A percentile compares a stretch with the other conserved stretches of the same genome.
These are phyloP conservation scores for Ctenomys sociabilis DNA, from an alignment of 2,113 vertebrate species.

Conservation along the genomic window DNA sequence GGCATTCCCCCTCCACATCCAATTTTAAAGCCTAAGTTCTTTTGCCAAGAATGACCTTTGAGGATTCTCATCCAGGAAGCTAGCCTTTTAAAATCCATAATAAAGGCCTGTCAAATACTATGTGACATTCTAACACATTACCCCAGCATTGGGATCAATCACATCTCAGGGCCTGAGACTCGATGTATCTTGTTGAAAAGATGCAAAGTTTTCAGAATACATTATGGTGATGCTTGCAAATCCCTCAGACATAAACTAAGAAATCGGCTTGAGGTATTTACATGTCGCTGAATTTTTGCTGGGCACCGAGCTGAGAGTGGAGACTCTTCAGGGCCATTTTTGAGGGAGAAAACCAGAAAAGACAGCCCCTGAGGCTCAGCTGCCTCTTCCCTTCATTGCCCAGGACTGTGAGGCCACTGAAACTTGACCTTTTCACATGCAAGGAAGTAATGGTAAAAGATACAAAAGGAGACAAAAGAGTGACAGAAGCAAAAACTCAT, in stretches of 20 bases:
- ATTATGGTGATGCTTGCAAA: constrained; percentile 77
- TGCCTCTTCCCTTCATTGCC: not conserved
- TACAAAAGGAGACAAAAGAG: not conserved
- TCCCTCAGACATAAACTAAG: constrained; percentile 76
- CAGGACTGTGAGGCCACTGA: not conserved
- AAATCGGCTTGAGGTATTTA: constrained; percentile 48
- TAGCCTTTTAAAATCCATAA: constrained; percentile 82
- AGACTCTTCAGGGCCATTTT: not conserved
- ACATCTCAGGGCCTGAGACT: constrained; percentile 73
- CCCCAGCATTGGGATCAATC: constrained; percentile 82
- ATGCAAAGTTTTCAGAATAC: constrained; percentile 83
- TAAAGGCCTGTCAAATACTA: constrained; percentile 82
- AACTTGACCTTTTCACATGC: not conserved
- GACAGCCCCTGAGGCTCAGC: not conserved
- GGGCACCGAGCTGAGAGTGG: accelerated
- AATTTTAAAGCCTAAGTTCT: constrained; percentile 49
- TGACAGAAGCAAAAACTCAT: not conserved
- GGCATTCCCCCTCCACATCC: not conserved
- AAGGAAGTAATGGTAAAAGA: not conserved
- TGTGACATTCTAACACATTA: constrained; percentile 81
- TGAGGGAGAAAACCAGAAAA: not conserved
- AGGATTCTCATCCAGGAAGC: constrained; percentile 73
- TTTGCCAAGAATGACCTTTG: constrained; percentile 76
- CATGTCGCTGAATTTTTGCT: constrained; percentile 47
- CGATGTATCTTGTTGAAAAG: constrained; percentile 80